A percentile compares a stretch with the other conserved stretches of the same genome.
phyloP scores from a whole-genome alignment of 2,797 vertebrate genomes.

The Emys orbicularis region DNA sequence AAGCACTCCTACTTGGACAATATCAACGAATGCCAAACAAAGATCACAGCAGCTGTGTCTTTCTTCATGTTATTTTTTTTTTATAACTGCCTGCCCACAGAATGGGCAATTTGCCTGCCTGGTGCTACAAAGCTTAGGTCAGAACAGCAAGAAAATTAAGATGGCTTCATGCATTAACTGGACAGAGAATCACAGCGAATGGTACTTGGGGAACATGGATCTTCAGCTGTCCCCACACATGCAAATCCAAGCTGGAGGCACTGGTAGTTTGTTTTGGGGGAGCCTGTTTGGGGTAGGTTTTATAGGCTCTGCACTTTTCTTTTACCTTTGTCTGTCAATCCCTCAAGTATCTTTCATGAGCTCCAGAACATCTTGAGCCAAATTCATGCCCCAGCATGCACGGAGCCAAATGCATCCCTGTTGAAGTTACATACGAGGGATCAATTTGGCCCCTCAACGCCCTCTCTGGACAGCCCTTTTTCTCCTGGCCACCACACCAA shows the following conservation, averaged over 20 bases:
- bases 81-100: accelerated
- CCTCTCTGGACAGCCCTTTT: not conserved
- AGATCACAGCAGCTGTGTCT: accelerated
- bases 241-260: not conserved
- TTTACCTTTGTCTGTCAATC: not conserved
- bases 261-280: not conserved
- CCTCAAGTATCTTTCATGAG: not conserved
- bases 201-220: not conserved
- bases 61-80: not conserved
- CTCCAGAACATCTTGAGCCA: not conserved
- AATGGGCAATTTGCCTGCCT: accelerated
- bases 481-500: not conserved
- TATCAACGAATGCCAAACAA: not conserved
- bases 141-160: slow-evolving; percentile 15
- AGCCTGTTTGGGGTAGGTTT: not conserved
- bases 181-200: not conserved
- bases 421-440: not conserved
- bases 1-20: not conserved
- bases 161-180: not conserved
- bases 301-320: not conserved
- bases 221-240: not conserved
- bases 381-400: not conserved
- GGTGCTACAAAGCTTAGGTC: accelerated
- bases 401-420: not conserved
- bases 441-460: not conserved